These are phyloP conservation scores for Channa maculata DNA, from an alignment of 2,113 vertebrate species.

Conservation along the genomic window DNA sequence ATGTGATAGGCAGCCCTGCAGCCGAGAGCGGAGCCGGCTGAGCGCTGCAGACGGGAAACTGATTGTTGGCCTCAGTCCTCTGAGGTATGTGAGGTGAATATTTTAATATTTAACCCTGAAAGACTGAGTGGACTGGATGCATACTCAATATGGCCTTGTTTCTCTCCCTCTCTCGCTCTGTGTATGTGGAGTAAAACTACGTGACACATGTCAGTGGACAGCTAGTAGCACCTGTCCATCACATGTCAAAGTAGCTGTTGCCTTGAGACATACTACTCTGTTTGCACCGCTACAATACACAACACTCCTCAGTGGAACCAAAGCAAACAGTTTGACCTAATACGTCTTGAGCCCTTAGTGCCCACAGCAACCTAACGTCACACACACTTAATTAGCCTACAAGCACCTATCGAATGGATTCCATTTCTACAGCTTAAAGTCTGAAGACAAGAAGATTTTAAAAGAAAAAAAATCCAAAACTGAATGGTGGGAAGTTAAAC, in stretches of 20 bases:
- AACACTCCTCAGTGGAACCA: too few relatives aligned
- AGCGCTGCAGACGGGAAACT: background rate
- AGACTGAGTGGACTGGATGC: constrained; percentile 8
- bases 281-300: too few relatives aligned
- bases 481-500: background rate
- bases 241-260: background rate
- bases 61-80: background rate
- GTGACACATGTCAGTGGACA: background rate
- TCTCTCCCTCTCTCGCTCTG: background rate
- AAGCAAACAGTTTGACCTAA: too few relatives aligned
- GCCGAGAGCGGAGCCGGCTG: background rate
- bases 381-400: background rate
- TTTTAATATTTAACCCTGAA: constrained; percentile 24
- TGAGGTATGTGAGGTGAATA: constrained; percentile 17
- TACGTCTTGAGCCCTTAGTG: background rate
- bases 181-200: constrained; percentile 1
- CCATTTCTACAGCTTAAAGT: too few relatives aligned
- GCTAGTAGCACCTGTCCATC: constrained; percentile 4
- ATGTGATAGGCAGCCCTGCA: background rate
- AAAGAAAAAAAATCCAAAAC: background rate
- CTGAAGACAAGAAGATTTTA: background rate
- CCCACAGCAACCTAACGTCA: too few relatives aligned
- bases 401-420: background rate
- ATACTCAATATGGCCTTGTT: constrained; percentile 5
- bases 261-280: background rate